Evolutionary conservation across 2,888 invertebrate species (phyloP).

Genomic region (Abrostola tripartita): DNA sequence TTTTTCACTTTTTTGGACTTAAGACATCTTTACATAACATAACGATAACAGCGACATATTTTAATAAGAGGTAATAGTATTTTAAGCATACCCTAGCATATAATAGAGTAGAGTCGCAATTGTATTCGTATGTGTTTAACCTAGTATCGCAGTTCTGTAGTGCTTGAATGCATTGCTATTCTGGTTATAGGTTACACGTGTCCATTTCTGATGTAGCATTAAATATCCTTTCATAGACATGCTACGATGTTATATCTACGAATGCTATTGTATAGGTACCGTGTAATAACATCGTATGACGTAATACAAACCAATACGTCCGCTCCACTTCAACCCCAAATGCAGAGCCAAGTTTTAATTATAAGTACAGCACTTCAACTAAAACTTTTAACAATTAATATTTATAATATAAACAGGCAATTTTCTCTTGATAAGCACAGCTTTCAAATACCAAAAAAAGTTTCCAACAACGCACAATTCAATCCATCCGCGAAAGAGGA

Average conservation of each 20-base stretch:
- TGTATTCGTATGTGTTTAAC: too few relatives aligned
- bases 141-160: too few relatives aligned
- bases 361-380: slow-evolving; percentile 5
- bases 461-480: slow-evolving; percentile 82
- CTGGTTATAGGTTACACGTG: not conserved
- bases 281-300: not conserved
- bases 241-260: not conserved
- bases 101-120: too few relatives aligned
- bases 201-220: not conserved
- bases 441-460: slow-evolving; percentile 72
- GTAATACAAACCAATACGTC: slow-evolving; percentile 2
- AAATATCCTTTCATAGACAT: not conserved
- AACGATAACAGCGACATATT: too few relatives aligned
- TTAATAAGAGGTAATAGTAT: too few relatives aligned
- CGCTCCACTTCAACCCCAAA: slow-evolving; percentile 5
- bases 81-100: too few relatives aligned
- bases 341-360: slow-evolving; percentile 5
- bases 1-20: too few relatives aligned
- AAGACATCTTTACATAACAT: too few relatives aligned
- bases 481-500: slow-evolving; percentile 79
- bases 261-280: not conserved
- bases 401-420: slow-evolving; percentile 76
- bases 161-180: not conserved
- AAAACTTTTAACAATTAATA: slow-evolving; percentile 42
- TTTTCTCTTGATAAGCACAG: slow-evolving; percentile 71